Evolutionary conservation across 2,888 invertebrate species (phyloP).

Genomic region (Oscheius onirici): DNA sequence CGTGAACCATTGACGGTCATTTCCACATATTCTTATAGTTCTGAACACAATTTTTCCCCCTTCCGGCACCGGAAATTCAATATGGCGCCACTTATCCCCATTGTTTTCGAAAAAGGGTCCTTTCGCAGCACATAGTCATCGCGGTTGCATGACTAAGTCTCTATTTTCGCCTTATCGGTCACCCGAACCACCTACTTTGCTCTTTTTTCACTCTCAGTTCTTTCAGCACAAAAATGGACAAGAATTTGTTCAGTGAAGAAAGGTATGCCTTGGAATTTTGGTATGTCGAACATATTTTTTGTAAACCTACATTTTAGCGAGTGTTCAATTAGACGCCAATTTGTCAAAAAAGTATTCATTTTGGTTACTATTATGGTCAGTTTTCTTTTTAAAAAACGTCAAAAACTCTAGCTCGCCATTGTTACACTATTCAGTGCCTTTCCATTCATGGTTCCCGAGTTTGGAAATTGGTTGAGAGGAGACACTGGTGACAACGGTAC

Average conservation of each 20-base stretch:
- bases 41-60: too few relatives aligned
- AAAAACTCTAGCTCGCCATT: slow-evolving; percentile 23
- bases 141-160: too few relatives aligned
- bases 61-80: too few relatives aligned
- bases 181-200: too few relatives aligned
- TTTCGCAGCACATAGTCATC: too few relatives aligned
- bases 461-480: slow-evolving; percentile 23
- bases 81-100: too few relatives aligned
- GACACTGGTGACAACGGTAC: neutral
- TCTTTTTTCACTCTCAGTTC: too few relatives aligned
- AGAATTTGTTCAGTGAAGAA: neutral
- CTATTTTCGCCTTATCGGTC: too few relatives aligned
- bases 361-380: slow-evolving; percentile 31
- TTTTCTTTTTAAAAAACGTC: too few relatives aligned
- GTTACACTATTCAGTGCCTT: slow-evolving; percentile 9
- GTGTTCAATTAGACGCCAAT: slow-evolving; percentile 13
- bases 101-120: too few relatives aligned
- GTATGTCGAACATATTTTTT: neutral
- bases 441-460: slow-evolving; percentile 3
- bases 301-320: slow-evolving; percentile 12
- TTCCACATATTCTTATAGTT: too few relatives aligned
- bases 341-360: slow-evolving; percentile 26
- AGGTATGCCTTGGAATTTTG: slow-evolving; percentile 16
- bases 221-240: slow-evolving; percentile 1
- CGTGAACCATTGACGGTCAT: too few relatives aligned